Evolutionary conservation across 2,888 invertebrate species (phyloP).

Genomic region (Eutolmus rufibarbis): DNA sequence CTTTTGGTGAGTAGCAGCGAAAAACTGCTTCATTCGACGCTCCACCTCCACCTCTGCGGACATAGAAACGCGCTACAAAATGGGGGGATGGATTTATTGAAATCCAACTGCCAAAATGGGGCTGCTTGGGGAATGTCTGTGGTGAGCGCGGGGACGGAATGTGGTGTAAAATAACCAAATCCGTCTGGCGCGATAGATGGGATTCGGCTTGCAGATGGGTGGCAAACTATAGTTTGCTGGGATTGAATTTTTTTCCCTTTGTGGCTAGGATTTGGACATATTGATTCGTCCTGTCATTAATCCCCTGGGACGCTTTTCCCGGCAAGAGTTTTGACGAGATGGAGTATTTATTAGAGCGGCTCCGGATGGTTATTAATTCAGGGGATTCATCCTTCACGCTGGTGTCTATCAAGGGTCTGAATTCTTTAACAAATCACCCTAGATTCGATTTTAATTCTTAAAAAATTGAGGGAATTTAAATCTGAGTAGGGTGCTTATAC

Average conservation of each 20-base stretch:
- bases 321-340: background rate
- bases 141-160: slow-evolving; percentile 5
- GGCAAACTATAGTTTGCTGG: background rate
- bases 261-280: slow-evolving; percentile 23
- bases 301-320: background rate
- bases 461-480: background rate
- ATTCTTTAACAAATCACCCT: background rate
- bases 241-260: background rate
- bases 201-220: background rate
- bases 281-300: slow-evolving; percentile 21
- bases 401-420: background rate
- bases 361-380: background rate
- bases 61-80: slow-evolving; percentile 5
- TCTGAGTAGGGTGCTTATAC: background rate
- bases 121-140: background rate
- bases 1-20: background rate
- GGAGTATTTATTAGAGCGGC: background rate
- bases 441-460: background rate
- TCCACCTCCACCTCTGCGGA: background rate
- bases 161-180: slow-evolving; percentile 38
- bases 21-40: background rate
- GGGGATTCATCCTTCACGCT: background rate
- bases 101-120: slow-evolving; percentile 22
- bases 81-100: slow-evolving; percentile 34
- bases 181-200: slow-evolving; percentile 29